phyloP scores from a whole-genome alignment of 2,797 vertebrate species.

The Falco rusticolus region DNA sequence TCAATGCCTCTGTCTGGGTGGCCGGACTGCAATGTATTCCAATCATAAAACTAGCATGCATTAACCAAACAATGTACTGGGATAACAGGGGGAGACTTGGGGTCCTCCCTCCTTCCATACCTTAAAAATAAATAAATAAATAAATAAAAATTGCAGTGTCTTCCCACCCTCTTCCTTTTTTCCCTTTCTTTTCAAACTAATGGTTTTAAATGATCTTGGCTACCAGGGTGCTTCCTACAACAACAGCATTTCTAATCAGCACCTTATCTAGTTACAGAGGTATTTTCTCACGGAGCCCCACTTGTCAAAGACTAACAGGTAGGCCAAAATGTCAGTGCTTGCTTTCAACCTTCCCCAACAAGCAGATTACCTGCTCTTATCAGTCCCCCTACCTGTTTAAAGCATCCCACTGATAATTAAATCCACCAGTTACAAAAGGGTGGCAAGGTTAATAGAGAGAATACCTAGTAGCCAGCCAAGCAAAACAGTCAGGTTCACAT shows the following conservation, averaged over 20 bases:
- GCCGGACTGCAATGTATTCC: constrained; percentile 77
- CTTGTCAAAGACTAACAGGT: constrained; percentile 62
- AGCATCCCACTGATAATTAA: constrained; percentile 91
- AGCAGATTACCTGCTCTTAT: constrained; percentile 76
- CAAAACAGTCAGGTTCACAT: constrained; percentile 91
- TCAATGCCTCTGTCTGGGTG: constrained; percentile 83
- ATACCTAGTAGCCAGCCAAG: constrained; percentile 92
- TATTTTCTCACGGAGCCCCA: constrained; percentile 72
- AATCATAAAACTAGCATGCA: constrained; percentile 69
- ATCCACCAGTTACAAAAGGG: constrained; percentile 92
- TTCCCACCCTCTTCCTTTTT: neutral
- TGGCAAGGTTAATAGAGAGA: constrained; percentile 96
- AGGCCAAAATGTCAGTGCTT: constrained; percentile 71
- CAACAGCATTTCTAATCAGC: constrained; percentile 40
- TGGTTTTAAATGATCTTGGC: constrained; percentile 35
- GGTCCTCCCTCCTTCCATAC: neutral
- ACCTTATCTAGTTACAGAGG: constrained; percentile 66
- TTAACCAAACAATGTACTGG: constrained; percentile 37
- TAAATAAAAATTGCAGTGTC: neutral
- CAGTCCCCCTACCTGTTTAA: constrained; percentile 85
- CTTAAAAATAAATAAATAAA: neutral
- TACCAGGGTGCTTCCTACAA: constrained; percentile 11
- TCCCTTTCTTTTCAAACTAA: neutral
- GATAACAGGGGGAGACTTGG: neutral
- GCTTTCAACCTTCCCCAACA: constrained; percentile 71